Evolutionary conservation across 1,140 invertebrate genomes (phyloP), one percentile per base, ranked within the genome.

Genomic region (Solenopsis fugax): DNA sequence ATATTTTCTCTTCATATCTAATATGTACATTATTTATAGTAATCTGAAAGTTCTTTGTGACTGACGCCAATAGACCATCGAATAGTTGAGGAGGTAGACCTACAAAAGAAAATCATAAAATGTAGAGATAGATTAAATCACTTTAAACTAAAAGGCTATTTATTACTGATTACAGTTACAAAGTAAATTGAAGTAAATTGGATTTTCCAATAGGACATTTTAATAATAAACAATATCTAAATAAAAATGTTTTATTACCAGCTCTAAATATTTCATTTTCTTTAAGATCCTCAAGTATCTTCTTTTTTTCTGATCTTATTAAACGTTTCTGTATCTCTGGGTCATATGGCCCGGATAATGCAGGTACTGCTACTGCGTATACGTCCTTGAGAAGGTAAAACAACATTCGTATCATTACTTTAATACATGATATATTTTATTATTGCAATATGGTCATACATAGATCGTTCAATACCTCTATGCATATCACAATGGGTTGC

Each of bases 21-120:
- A 98, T 96, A 93, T 98, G 98, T 72, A 98, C 96, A 93, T 98
- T 98, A 69, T 96, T 96, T 16, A 98, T 96, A 84, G 96, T 97
- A 48, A 98, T 96, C 95, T 98, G 97, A 60, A 98, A 95, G 94
- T 98, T 98, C 93, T 98, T 98, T 77, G 98, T 95, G 12, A 98
- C 96, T 21, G 97, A 97, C 21, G 97, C 96, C 64, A 97, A 95
- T 60, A 98, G 93, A 92, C 97, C 97, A 93, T 98, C 97, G 87
- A 97, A 96, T 91, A 98, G 97, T 84, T 96, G 96, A 89, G 88
- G 89, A 87, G 91, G 85, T 64, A 92, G 89, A 82, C 91, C 93
- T 93, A 71, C 50, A 69, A 34, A 21, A 80, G 67, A 67, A 78
- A 54, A 2, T 37, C 18, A 71, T 56, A 21, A 21, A 58, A 45